A percentile compares a stretch with the other conserved stretches of the same genome.
Evolutionary conservation across 2,888 invertebrate genomes (phyloP).

Genomic region (Noctua fimbriata): DNA sequence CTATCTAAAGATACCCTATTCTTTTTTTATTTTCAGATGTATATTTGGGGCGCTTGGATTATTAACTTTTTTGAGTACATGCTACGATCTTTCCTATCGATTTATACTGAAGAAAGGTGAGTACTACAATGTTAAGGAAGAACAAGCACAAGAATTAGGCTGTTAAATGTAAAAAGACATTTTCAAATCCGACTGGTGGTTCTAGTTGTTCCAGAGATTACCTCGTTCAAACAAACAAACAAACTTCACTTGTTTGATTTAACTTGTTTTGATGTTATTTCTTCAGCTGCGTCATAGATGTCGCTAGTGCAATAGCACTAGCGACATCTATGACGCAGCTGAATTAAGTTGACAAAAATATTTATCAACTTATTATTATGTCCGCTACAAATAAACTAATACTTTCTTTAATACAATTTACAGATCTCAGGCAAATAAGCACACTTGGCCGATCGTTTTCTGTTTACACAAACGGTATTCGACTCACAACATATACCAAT

Average conservation of each 20-base stretch:
- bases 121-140: neutral
- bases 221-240: neutral
- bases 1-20: neutral
- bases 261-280: neutral
- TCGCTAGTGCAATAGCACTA: no score
- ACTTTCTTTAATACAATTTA: neutral
- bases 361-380: no score
- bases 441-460: conserved; percentile 68
- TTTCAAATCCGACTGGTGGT: neutral
- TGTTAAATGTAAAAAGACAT: neutral
- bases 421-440: conserved; percentile 41
- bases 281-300: neutral
- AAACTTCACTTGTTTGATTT: no score
- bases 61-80: conserved; percentile 65
- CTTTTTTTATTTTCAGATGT: conserved; percentile 10
- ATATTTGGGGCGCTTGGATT: conserved; percentile 9
- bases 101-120: conserved; percentile 34
- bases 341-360: no score
- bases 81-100: conserved; percentile 72
- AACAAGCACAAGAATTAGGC: neutral
- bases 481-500: conserved; percentile 73
- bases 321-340: no score
- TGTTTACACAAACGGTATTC: conserved; percentile 77
- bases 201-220: neutral
- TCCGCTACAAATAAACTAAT: neutral